phyloP scores from a whole-genome alignment of 2,888 invertebrate species.

The Chloroclysta siterata region DNA sequence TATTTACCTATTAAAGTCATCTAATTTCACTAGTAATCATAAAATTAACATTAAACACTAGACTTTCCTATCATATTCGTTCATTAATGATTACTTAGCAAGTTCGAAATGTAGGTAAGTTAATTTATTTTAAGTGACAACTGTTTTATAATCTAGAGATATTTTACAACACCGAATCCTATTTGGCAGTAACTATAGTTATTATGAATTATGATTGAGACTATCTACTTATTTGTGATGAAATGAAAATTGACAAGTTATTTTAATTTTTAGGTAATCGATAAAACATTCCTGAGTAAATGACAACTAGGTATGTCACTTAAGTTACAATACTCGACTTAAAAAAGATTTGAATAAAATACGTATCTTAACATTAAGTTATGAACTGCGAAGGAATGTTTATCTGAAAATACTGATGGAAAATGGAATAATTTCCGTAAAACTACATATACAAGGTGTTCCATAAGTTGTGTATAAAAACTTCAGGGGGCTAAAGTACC shows the following conservation, averaged over 20 bases:
- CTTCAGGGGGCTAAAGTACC: too few species aligned
- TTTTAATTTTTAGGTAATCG: conserved; percentile 16
- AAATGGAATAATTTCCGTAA: conserved; percentile 28
- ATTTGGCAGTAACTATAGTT: conserved; percentile 80
- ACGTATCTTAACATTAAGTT: conserved; percentile 15
- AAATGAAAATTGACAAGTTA: conserved; percentile 71
- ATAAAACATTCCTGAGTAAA: conserved; percentile 13
- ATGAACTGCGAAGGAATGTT: conserved; percentile 22
- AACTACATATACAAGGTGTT: too few species aligned
- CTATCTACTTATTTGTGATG: conserved; percentile 53
- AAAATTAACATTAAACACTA: conserved; percentile 72
- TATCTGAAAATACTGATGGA: conserved; percentile 29
- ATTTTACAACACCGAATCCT: conserved; percentile 78
- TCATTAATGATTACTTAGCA: conserved; percentile 42
- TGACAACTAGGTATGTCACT: conserved; percentile 1
- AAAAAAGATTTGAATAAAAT: conserved; percentile 19
- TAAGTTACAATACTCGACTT: conserved; percentile 4
- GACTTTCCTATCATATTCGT: conserved; percentile 47
- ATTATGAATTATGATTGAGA: conserved; percentile 55
- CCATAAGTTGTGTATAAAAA: too few species aligned
- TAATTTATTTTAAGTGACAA: conserved; percentile 32
- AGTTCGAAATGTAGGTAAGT: conserved; percentile 41
- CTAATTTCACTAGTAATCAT: conserved; percentile 52
- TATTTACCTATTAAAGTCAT: conserved; percentile 39
- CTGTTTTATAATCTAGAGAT: conserved; percentile 43